phyloP scores from a whole-genome alignment of 2,113 vertebrate genomes.

The Ailurus styani region DNA sequence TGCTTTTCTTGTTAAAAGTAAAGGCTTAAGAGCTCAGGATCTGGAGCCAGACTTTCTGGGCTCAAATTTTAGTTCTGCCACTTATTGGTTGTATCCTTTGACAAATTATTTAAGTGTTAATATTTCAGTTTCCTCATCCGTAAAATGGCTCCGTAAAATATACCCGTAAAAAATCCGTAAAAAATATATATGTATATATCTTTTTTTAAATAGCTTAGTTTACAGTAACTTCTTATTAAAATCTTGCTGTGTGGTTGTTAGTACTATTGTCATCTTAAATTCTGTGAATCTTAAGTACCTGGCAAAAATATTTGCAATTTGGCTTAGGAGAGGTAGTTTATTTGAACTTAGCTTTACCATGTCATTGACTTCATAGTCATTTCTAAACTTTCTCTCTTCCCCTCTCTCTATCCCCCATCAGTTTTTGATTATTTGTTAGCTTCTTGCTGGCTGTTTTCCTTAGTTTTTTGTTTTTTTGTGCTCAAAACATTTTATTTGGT shows the following conservation, averaged over 20 bases:
- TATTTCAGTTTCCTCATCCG: background rate
- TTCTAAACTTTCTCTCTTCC: background rate
- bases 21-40: background rate
- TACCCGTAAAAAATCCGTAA: no score
- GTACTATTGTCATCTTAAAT: background rate
- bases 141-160: conserved; percentile 38
- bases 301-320: conserved; percentile 13
- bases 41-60: background rate
- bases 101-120: background rate
- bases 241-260: background rate
- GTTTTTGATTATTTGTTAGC: background rate
- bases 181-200: background rate
- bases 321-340: background rate
- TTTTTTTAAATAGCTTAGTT: conserved; percentile 1
- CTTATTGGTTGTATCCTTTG: background rate
- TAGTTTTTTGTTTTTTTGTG: background rate
- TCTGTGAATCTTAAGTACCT: background rate
- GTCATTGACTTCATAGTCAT: background rate
- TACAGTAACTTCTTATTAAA: background rate
- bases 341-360: background rate
- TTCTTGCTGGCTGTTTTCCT: background rate
- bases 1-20: conserved; percentile 34
- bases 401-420: background rate
- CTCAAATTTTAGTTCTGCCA: conserved; percentile 3
- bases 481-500: background rate